Evolutionary conservation across 2,888 invertebrate genomes (phyloP), one percentile per base, ranked within the genome.

Genomic region (Capitulum mitella): DNA sequence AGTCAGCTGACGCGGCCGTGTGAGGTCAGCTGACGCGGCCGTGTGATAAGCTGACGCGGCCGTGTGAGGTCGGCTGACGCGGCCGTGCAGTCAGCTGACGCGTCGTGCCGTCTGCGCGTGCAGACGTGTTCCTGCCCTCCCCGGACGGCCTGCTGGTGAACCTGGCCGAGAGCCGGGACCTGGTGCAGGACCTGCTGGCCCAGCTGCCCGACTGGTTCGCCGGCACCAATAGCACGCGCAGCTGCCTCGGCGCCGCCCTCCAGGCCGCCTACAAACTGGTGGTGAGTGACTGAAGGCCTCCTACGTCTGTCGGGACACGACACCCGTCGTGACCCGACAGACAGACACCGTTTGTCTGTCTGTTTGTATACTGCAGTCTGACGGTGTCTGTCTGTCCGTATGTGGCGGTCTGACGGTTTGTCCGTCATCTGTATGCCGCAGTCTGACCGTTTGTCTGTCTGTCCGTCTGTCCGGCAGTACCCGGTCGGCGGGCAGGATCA

Each of bases 91-190:
- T n/a, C n/a, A n/a, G n/a, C n/a, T n/a, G n/a, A n/a, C n/a, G n/a
- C n/a, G n/a, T n/a, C n/a, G n/a, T n/a, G n/a, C n/a, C n/a, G n/a
- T n/a, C n/a, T n/a, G n/a, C n/a, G n/a, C n/a, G n/a, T n/a, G 74
- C 86, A 93, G 97, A 98, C 84, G 90, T 97, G 75, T 98, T 98
- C 87, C 88, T 98, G 82, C 99, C 99, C 6, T 92, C 93, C 29
- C 97, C 97, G 0, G 95, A 96, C 85, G 94, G 94, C 85, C 87
- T 99, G 80, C 88, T 99, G 82, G 97, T 98, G 74, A 97, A 97
- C 87, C 87, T 98, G 79, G 91, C 92, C 82, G 95, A 97, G 86
- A 90, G 92, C 80, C 91, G 91, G 82, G 93, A 94, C 81, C 85
- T 93, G 80, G 87, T 95, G 8, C 87, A 88, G 40, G 93, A 95